Evolutionary conservation across 2,113 vertebrate genomes (phyloP), one percentile per base, ranked within the genome.

Genomic region (Calypte anna): DNA sequence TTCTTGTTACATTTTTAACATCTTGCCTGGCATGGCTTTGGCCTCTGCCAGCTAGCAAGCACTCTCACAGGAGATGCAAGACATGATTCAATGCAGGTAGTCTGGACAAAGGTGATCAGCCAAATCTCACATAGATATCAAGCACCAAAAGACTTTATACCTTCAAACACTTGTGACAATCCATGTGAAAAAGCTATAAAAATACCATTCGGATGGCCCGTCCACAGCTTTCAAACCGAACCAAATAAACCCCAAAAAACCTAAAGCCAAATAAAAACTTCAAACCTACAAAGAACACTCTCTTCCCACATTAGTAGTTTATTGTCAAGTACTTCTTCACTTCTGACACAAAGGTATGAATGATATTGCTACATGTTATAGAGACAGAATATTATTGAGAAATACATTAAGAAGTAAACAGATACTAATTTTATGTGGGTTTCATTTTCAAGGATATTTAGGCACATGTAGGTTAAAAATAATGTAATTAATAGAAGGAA

Each of bases 251-350:
- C 19, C 20, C 46, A 22, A 21, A 48, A 48, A 48, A 48, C 19
- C 46, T 20, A 48, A 19, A 48, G 21, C 4, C 44, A 48, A 48
- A 48, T 20, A 20, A 48, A 48, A 48, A 48, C 46, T 17, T 19
- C 18, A 48, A 21, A 48, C 46, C 46, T 21, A 48, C 4, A 38
- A 58, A 78, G 25, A 85, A 40, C 0, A 0, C 14, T 75, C 10
- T 66, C 11, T 57, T 81, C 48, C 3, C 14, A 6, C 40, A 38
- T 3, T 14, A 19, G 13, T 36, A 50, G 3, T 80, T 94, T 73
- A 16, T 10, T 79, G 24, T 76, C 25, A 61, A 22, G 24, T 31
- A 27, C 17, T 3, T 61, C 11, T 44, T 88, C 9, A 8, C 4
- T 43, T 51, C 44, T 59, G 44, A 68, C 25, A 51, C 14, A 82